A percentile compares a stretch with the other conserved stretches of the same genome.
Conservation (phyloP, 2,113 vertebrate genomes). For the Baryphthengus martii region DNA sequence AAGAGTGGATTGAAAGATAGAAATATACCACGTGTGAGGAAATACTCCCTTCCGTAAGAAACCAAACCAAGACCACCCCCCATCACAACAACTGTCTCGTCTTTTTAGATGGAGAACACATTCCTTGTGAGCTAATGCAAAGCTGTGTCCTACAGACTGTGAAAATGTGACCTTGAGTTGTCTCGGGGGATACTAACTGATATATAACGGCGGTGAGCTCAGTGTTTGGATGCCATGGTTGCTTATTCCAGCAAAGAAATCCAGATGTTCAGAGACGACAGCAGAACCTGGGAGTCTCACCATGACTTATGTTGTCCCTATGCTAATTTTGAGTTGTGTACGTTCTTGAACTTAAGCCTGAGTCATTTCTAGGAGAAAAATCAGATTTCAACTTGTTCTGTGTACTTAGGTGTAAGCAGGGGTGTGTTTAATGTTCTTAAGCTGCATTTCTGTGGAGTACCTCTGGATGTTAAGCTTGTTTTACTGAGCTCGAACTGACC, state of each 20-base stretch:
- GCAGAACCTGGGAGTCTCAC: neutral
- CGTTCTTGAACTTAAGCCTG: neutral
- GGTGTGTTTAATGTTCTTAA: neutral
- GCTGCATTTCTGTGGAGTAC: neutral
- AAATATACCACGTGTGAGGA: neutral
- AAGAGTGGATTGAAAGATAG: neutral
- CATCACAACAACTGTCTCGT: neutral
- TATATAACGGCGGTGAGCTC: neutral
- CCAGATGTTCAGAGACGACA: neutral
- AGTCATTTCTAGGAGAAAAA: neutral
- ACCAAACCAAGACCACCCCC: neutral
- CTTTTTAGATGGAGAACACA: neutral
- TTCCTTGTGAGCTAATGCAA: neutral
- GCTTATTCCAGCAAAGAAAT: neutral
- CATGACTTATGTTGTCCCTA: neutral
- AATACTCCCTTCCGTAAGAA: neutral
- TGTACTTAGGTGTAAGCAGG: neutral
- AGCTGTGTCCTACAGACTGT: neutral
- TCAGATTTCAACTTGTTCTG: neutral
- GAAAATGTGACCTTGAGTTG: neutral
- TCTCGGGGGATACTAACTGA: neutral
- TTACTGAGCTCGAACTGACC: neutral
- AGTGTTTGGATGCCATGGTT: neutral
- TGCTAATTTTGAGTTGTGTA: neutral
- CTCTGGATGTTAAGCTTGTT: neutral